Evolutionary conservation across 2,797 vertebrate genomes (phyloP).

Genomic region (Acipenser transmontanus): DNA sequence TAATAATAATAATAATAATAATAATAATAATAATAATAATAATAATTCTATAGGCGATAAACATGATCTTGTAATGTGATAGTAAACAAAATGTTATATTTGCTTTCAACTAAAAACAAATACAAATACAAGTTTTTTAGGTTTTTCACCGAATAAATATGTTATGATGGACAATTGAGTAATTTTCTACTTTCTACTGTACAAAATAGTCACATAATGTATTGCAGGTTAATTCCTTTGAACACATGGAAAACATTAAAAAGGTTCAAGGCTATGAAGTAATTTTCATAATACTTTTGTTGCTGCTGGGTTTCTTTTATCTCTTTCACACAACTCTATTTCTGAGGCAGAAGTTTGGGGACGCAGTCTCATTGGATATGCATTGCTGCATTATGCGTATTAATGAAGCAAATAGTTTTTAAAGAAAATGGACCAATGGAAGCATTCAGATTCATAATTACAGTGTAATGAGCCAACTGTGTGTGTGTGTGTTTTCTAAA

Average conservation of each 20-base stretch:
- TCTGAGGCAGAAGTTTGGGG: no score
- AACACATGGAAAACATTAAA: constrained; percentile 47
- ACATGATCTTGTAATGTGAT: no score
- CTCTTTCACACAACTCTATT: not conserved
- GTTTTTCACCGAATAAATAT: no score
- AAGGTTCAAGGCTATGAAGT: constrained; percentile 47
- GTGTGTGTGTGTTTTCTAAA: no score
- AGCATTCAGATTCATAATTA: constrained; percentile 35
- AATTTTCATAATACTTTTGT: constrained; percentile 42
- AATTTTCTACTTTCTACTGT: not conserved
- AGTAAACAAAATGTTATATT: no score
- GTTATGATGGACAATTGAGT: no score
- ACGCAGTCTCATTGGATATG: constrained; percentile 28
- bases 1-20: not conserved
- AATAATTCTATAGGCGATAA: no score
- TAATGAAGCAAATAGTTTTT: not conserved
- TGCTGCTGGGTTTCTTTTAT: constrained; percentile 13
- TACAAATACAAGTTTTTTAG: no score
- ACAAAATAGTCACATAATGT: not conserved
- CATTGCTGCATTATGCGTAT: constrained; percentile 24
- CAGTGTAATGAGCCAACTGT: no score
- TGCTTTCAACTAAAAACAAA: no score
- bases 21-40: no score
- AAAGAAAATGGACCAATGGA: constrained; percentile 38
- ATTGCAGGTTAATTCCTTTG: constrained; percentile 2